phyloP scores from a whole-genome alignment of 2,888 invertebrate species.

The Colostygia pectinataria region DNA sequence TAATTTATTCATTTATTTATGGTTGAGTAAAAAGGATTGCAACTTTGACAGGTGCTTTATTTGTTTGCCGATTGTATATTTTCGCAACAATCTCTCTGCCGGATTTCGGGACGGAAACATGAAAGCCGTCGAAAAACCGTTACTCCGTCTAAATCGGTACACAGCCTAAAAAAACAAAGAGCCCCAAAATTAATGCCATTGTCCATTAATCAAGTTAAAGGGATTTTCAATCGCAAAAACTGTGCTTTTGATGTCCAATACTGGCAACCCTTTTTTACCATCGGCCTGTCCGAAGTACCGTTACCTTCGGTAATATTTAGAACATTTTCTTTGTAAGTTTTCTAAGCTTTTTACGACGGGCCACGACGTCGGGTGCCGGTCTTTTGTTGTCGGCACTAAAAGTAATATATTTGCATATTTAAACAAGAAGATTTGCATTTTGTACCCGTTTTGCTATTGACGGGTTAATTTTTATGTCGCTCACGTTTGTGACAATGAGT shows the following conservation, averaged over 20 bases:
- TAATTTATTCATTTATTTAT: too few species aligned
- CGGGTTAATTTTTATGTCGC: slow-evolving; percentile 57
- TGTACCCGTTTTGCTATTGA: slow-evolving; percentile 56
- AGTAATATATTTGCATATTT: slow-evolving; percentile 75
- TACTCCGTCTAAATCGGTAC: slow-evolving; percentile 34
- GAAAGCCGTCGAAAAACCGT: slow-evolving; percentile 43
- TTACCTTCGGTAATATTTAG: slow-evolving; percentile 64
- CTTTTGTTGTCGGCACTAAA: slow-evolving; percentile 54
- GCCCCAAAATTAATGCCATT: slow-evolving; percentile 64
- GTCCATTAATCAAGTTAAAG: slow-evolving; percentile 75
- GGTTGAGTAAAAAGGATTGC: not conserved
- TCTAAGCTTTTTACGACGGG: slow-evolving; percentile 70
- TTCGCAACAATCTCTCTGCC: slow-evolving; percentile 19
- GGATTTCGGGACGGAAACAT: slow-evolving; percentile 37
- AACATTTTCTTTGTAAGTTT: slow-evolving; percentile 64
- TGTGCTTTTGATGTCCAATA: slow-evolving; percentile 47
- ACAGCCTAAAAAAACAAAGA: slow-evolving; percentile 55
- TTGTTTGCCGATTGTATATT: slow-evolving; percentile 26
- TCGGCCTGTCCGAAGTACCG: slow-evolving; percentile 50
- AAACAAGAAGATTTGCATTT: slow-evolving; percentile 70
- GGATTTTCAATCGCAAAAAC: slow-evolving; percentile 67
- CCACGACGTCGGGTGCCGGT: slow-evolving; percentile 53
- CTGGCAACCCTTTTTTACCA: slow-evolving; percentile 69
- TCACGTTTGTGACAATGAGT: slow-evolving; percentile 57
- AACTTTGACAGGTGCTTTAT: not conserved